Evolutionary conservation across 2,113 vertebrate species (phyloP).

Genomic region (Xenotilapia longispinis): DNA sequence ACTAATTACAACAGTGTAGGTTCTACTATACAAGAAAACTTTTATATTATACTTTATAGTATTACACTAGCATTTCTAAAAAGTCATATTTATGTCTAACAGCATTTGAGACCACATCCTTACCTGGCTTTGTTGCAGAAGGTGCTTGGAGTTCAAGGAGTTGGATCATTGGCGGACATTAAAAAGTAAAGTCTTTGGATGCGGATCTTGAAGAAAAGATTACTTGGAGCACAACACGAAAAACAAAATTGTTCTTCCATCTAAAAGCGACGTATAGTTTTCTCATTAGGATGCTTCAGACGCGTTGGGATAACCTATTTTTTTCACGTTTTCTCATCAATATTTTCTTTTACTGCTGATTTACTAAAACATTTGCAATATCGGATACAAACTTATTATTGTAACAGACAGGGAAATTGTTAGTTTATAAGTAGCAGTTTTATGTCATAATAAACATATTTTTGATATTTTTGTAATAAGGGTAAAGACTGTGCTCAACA

Average conservation of each 20-base stretch:
- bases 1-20: not conserved
- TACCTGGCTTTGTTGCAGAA: constrained; percentile 31
- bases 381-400: not conserved
- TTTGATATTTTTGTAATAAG: not conserved
- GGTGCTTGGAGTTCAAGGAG: not conserved
- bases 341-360: not conserved
- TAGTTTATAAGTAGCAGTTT: not conserved
- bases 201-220: not conserved
- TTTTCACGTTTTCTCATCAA: not conserved
- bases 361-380: not conserved
- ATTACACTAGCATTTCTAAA: not conserved
- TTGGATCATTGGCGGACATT: not conserved
- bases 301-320: not conserved
- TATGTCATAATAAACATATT: not conserved
- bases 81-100: not conserved
- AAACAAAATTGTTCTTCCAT: not conserved
- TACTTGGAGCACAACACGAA: not conserved
- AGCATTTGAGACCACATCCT: not conserved
- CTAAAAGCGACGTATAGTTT: not conserved
- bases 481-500: not conserved
- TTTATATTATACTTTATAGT: not conserved
- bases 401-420: not conserved
- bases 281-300: not conserved
- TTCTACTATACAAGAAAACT: not conserved
- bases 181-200: not conserved